Conservation (phyloP, 1,140 invertebrate genomes). For the Zaprionus kolodkinae region DNA sequence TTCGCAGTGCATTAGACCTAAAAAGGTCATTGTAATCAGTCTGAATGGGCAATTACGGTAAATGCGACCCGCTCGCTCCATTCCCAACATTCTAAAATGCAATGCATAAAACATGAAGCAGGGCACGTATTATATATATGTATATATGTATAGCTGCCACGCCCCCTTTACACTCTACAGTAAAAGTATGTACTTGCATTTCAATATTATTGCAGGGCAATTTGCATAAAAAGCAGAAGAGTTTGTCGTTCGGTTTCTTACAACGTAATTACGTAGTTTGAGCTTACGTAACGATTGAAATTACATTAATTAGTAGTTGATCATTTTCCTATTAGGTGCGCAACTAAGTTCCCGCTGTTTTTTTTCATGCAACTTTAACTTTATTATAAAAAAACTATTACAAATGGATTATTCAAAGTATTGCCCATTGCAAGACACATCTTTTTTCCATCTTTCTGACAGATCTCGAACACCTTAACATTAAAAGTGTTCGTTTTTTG, state of each 20-base stretch:
- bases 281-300: conserved; percentile 1
- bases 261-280: neutral
- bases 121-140: neutral
- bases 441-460: too few species aligned
- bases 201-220: neutral
- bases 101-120: neutral
- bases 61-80: neutral
- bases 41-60: conserved; percentile 11
- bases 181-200: neutral
- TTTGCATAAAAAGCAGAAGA: neutral
- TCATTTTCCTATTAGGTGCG: neutral
- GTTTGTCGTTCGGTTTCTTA: neutral
- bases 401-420: too few species aligned
- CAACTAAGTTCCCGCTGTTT: too few species aligned
- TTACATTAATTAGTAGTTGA: conserved; percentile 1
- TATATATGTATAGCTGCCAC: neutral
- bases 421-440: too few species aligned
- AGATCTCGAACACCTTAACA: too few species aligned
- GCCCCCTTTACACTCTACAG: neutral
- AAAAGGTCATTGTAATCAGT: conserved; percentile 14
- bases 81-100: neutral
- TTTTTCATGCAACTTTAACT: too few species aligned
- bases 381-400: too few species aligned
- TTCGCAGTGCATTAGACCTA: neutral
- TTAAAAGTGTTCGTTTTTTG: too few species aligned